These are phyloP conservation scores for Zenarchopterus dispar DNA, from an alignment of 2,797 vertebrate genomes.

Conservation along the genomic window DNA sequence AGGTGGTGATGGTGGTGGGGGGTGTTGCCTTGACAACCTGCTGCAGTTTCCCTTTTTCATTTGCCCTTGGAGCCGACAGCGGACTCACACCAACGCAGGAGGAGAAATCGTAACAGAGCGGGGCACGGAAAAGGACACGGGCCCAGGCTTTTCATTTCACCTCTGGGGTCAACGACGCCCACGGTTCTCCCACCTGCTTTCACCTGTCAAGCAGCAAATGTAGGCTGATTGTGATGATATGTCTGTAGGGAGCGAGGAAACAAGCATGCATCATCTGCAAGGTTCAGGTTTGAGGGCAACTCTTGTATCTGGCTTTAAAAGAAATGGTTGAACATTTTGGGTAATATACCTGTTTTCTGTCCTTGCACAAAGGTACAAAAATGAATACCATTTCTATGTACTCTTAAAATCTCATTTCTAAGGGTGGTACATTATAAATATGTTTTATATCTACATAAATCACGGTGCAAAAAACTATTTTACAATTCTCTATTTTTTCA, in stretches of 20 bases:
- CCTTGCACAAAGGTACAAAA: no score
- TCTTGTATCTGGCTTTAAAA: background rate
- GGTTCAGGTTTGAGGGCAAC: conserved; percentile 19
- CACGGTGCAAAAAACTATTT: no score
- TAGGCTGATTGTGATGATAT: conserved; percentile 44
- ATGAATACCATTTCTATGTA: no score
- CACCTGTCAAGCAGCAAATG: conserved; percentile 54
- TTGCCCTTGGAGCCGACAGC: conserved; percentile 64
- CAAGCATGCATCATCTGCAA: conserved; percentile 32
- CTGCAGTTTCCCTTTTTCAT: conserved; percentile 65
- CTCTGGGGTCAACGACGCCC: conserved; percentile 59
- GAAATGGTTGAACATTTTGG: no score
- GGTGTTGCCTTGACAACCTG: conserved; percentile 76
- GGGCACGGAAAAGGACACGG: conserved; percentile 50
- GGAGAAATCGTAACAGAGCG: conserved; percentile 58
- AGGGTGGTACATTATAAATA: no score
- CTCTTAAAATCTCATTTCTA: no score
- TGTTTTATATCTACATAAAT: no score
- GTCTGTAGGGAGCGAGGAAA: conserved; percentile 22
- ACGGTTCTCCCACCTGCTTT: conserved; percentile 68
- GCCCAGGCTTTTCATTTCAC: conserved; percentile 53
- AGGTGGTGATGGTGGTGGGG: background rate
- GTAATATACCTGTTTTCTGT: no score
- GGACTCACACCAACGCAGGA: conserved; percentile 63
- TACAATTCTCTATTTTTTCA: no score